Base-by-base conservation (phyloP, 1,140 invertebrate genomes). In the Drosophila bipectinata region DNA sequence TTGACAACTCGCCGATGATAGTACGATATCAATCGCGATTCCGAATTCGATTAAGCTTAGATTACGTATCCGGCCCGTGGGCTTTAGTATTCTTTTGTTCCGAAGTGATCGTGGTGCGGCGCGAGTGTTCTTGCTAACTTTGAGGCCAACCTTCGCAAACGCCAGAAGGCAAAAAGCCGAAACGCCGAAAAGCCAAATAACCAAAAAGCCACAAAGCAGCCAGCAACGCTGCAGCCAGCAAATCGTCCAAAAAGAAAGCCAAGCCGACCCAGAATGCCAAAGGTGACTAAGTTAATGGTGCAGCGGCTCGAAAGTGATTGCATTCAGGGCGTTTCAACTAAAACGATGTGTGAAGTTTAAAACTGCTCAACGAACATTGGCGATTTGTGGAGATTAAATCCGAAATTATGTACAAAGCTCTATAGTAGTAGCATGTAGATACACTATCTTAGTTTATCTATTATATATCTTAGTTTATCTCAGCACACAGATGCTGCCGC, bases 251-350 rank as follows among this genome's bases (percentile, higher is more conserved):
- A 72, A 72, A 72, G 68, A 72, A 72, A 68, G 61, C 66, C 51
- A 47, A 37, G 5, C 32, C 30, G 51, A 44, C 37, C 30, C 62
- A 71, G 66, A 72, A 72, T 72, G 66, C 55, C 67, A 71, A 67
- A 68, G 63, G 66, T 71, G 67, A 48, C 30, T 54, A 72, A 71
- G 53, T 72, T 51, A 71, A 71, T 44, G 66, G 68, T 72, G 68
- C 54, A 68, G 66, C 66, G 15, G 41, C 66, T 69, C 18, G 64
- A 57, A 49, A 69, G 64, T 71, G 64, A 71, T 49, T 71, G 64
- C 68, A 60, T 37, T 72, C 32, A 28, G 34, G 32, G 68, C 66
- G 68, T 21, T 44, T 44, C 8, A 6, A 8, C 9, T 18, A 44
- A 44, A 44, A 28, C 26, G 41, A 58, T 57, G 64, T 57, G 63